Percentiles rank a stretch among this genome's conserved stretches.
Evolutionary conservation across 2,888 invertebrate species (phyloP).

Genomic region (Lucinisca nassula): DNA sequence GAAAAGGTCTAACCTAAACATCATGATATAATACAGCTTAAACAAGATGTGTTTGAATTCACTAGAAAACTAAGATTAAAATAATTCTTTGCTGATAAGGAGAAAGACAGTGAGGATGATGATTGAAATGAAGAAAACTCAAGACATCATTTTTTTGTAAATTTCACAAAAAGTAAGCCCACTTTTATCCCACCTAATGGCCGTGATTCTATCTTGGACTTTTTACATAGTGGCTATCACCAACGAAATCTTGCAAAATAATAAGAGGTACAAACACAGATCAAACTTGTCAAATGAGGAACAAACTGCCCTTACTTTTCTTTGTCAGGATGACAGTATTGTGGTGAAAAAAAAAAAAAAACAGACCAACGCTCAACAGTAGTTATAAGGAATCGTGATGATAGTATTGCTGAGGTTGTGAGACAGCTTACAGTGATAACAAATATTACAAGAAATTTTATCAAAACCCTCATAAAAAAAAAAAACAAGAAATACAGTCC

Average conservation of each 20-base stretch:
- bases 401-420: slow-evolving; percentile 14
- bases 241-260: slow-evolving; percentile 18
- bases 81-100: too few species aligned
- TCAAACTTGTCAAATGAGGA: slow-evolving; percentile 26
- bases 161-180: not conserved
- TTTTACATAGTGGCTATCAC: slow-evolving; percentile 34
- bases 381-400: slow-evolving; percentile 18
- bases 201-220: slow-evolving; percentile 14
- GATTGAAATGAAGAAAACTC: too few species aligned
- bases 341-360: slow-evolving; percentile 33
- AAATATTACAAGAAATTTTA: not conserved
- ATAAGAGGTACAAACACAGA: not conserved
- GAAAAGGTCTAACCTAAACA: slow-evolving; percentile 30
- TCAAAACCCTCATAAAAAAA: not conserved
- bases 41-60: too few species aligned
- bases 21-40: slow-evolving; percentile 14
- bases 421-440: slow-evolving; percentile 22
- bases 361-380: slow-evolving; percentile 19
- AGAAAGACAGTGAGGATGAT: too few species aligned
- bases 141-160: not conserved
- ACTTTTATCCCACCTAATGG: slow-evolving; percentile 19
- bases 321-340: not conserved
- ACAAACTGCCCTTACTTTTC: not conserved
- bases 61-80: too few species aligned
- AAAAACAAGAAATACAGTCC: not conserved